phyloP scores from a whole-genome alignment of 2,888 invertebrate genomes.

The Halictus quadricinctus region DNA sequence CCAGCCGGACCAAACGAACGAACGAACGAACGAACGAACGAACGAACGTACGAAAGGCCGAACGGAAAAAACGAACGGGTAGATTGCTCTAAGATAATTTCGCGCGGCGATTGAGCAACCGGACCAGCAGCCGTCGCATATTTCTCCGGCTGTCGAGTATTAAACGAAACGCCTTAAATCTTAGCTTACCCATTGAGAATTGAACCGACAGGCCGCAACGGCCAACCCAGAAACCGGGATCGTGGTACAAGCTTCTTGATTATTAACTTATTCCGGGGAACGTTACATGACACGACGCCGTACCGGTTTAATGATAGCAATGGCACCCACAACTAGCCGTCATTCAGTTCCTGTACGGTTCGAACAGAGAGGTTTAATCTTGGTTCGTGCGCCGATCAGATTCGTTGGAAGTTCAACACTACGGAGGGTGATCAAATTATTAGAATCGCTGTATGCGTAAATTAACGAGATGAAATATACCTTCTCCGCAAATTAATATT shows the following conservation, averaged over 20 bases:
- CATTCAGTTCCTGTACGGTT: background rate
- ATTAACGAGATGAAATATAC: no score
- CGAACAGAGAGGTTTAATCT: background rate
- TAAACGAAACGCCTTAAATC: slow-evolving; percentile 56
- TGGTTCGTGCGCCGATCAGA: background rate
- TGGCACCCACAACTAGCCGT: slow-evolving; percentile 23
- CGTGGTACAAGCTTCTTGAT: slow-evolving; percentile 21
- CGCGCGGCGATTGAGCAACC: slow-evolving; percentile 54
- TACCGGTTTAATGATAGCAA: slow-evolving; percentile 45
- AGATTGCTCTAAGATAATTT: slow-evolving; percentile 56
- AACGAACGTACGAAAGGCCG: slow-evolving; percentile 1
- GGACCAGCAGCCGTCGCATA: slow-evolving; percentile 42
- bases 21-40: slow-evolving; percentile 6
- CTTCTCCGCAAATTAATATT: no score
- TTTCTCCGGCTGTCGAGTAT: slow-evolving; percentile 52
- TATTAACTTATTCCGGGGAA: slow-evolving; percentile 51
- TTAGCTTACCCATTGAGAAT: slow-evolving; percentile 30
- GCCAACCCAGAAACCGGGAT: slow-evolving; percentile 2
- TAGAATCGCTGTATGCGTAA: no score
- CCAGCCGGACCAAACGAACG: slow-evolving; percentile 19
- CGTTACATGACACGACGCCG: slow-evolving; percentile 40
- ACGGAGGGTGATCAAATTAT: background rate
- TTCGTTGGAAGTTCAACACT: background rate
- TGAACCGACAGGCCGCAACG: background rate
- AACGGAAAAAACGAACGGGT: slow-evolving; percentile 42